These are phyloP conservation scores for Apodemia mormo DNA, from an alignment of 2,888 invertebrate genomes.

Conservation along the genomic window DNA sequence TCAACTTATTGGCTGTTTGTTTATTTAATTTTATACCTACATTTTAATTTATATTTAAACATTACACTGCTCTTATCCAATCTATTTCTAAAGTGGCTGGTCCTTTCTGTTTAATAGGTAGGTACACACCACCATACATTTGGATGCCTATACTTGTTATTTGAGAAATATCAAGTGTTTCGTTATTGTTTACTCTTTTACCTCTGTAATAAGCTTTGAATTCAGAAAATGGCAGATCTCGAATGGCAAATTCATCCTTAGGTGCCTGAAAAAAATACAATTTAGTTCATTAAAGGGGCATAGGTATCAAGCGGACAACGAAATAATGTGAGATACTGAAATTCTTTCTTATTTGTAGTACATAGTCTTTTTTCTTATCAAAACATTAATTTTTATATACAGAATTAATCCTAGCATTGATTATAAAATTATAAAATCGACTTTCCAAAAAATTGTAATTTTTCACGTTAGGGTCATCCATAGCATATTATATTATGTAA, in stretches of 20 bases:
- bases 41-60: not conserved
- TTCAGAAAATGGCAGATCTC: slow-evolving; percentile 75
- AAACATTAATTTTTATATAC: too few relatives aligned
- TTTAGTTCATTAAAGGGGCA: not conserved
- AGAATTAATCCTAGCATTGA: too few relatives aligned
- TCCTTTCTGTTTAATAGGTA: slow-evolving; percentile 83
- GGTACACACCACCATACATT: slow-evolving; percentile 85
- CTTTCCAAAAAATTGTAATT: too few relatives aligned
- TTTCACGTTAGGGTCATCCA: too few relatives aligned
- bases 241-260: slow-evolving; percentile 74
- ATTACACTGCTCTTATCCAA: slow-evolving; percentile 73
- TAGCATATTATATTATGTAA: too few relatives aligned
- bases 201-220: slow-evolving; percentile 85
- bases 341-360: too few relatives aligned
- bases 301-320: slow-evolving; percentile 16
- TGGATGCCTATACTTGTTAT: slow-evolving; percentile 84
- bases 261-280: slow-evolving; percentile 67
- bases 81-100: slow-evolving; percentile 84
- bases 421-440: too few relatives aligned
- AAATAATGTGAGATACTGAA: too few relatives aligned
- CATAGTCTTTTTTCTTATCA: too few relatives aligned
- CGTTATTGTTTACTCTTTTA: slow-evolving; percentile 76
- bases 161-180: slow-evolving; percentile 78
- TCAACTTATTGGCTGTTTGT: not conserved
- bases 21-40: not conserved